Evolutionary conservation across 2,888 invertebrate species (phyloP).

Genomic region (Phorcus lineatus): DNA sequence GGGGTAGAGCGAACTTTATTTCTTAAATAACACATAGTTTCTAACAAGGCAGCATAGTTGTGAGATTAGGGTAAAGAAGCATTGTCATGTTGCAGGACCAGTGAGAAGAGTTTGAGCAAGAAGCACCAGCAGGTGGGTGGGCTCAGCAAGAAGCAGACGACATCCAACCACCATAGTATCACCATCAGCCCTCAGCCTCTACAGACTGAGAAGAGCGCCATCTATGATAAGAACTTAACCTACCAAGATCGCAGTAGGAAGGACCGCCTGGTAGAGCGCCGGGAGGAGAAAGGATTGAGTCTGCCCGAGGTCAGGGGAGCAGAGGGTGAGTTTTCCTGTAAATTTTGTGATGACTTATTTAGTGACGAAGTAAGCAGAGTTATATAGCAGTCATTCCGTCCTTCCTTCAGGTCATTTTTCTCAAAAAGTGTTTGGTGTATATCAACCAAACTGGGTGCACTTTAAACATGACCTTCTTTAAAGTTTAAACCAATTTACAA

Average conservation of each 20-base stretch:
- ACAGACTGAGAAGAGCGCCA: slow-evolving; percentile 64
- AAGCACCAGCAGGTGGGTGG: slow-evolving; percentile 41
- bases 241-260: slow-evolving; percentile 48
- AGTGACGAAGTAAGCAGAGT: no score
- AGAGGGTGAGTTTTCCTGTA: slow-evolving; percentile 52
- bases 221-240: slow-evolving; percentile 61
- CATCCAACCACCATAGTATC: slow-evolving; percentile 63
- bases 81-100: slow-evolving; percentile 49
- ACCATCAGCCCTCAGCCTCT: slow-evolving; percentile 65
- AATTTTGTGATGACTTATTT: no score
- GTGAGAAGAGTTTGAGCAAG: slow-evolving; percentile 58
- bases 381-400: no score
- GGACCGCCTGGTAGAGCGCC: slow-evolving; percentile 45
- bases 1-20: no score
- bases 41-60: no score
- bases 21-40: no score
- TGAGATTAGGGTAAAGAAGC: no score
- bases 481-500: no score
- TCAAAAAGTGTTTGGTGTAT: no score
- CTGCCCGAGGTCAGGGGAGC: slow-evolving; percentile 67
- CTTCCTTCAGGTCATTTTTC: no score
- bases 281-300: slow-evolving; percentile 47
- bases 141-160: slow-evolving; percentile 48
- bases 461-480: no score
- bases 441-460: no score